Evolutionary conservation across 2,113 vertebrate genomes (phyloP), one percentile per base, ranked within the genome.

Genomic region (Pipra filicauda): DNA sequence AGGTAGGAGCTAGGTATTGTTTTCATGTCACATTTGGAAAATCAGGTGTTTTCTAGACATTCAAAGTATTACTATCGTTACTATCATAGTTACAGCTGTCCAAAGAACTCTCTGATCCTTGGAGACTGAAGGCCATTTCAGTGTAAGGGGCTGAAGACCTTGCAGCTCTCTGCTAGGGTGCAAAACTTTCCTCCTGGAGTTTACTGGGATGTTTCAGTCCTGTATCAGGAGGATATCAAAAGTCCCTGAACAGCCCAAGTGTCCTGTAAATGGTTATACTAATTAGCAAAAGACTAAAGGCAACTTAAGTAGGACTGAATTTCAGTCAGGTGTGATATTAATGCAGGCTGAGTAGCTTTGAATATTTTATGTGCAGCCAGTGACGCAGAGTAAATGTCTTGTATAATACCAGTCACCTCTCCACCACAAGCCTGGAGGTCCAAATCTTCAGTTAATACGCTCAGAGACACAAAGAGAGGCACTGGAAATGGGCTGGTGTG

Each of bases 321-420:
- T 95, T 96, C 58, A 93, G 78, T 86, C 87, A 93, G 61, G 35
- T 95, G 35, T 78, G 85, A 91, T 93, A 83, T 78, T 93, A 85
- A 93, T 89, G 79, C 61, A 88, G 76, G 20, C 74, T 89, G 82
- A 94, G 85, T 65, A 72, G 48, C 51, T 83, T 11, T 94, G 72
- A 92, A 92, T 95, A 84, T 95, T 94, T 94, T 85, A 95, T 94
- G 19, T 62, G 71, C 70, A 93, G 72, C 57, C 86, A 75, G 61
- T 92, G 94, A 96, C 86, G 88, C 14, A 23, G 61, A 94, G 39
- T 89, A 89, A 94, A 93, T 85, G 46, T 67, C 90, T 85, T 49
- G n/a, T 85, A 74, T 89, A 87, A 95, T 69, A 81, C 65, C 81
- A 57, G 37, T 39, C 4, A 2, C 37, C n/a, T 41, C 28, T 74